Conservation (phyloP, 64 coral and sea anemone genomes). For the Dendrophyllia cribrosa region DNA sequence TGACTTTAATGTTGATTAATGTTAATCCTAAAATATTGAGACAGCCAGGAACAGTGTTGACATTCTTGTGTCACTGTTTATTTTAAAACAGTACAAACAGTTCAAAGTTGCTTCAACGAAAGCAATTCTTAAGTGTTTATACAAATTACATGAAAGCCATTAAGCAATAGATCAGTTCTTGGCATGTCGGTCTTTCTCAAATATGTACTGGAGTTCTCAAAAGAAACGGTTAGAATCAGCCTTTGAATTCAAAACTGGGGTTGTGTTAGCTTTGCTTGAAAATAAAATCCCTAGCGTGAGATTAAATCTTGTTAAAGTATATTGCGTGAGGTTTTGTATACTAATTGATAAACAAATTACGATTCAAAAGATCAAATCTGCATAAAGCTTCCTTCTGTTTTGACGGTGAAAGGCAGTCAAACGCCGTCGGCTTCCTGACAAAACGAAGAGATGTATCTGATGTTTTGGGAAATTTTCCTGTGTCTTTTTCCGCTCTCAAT, state of each 20-base stretch:
- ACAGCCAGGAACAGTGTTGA: neutral
- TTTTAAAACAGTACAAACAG: neutral
- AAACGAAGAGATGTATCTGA: neutral
- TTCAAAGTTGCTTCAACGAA: neutral
- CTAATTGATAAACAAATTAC: slow-evolving; percentile 1
- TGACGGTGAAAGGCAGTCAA: neutral
- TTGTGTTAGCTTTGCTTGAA: no score
- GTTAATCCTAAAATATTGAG: neutral
- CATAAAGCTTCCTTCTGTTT: neutral
- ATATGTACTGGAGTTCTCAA: no score
- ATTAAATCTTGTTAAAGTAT: neutral
- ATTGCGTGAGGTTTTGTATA: neutral
- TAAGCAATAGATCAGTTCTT: no score
- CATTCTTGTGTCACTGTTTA: neutral
- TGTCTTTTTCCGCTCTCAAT: neutral
- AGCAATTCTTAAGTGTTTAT: neutral
- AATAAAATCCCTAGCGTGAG: no score
- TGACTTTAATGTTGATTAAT: no score
- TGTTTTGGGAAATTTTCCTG: slow-evolving; percentile 6
- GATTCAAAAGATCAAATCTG: neutral
- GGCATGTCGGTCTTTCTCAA: no score
- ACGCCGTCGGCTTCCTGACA: neutral
- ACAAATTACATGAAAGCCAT: no score
- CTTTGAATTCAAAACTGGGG: no score
- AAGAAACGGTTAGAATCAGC: no score